phyloP scores from a whole-genome alignment of 1,140 invertebrate genomes.

The Drosophila obscura region DNA sequence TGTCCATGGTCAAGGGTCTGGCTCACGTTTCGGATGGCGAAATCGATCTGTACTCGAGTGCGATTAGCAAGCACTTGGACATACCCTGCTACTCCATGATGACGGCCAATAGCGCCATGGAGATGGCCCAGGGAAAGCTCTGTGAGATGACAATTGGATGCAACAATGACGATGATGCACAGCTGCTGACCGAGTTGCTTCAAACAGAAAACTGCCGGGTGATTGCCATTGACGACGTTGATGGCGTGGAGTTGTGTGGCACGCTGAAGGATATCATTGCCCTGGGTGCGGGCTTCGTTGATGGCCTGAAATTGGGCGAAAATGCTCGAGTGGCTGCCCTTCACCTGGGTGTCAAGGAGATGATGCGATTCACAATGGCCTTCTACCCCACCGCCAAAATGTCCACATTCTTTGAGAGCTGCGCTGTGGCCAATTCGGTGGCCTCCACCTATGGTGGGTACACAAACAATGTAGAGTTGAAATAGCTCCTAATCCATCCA shows the following conservation, averaged over 20 bases:
- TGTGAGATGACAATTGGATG: slow-evolving; percentile 99
- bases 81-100: slow-evolving; percentile 97
- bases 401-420: slow-evolving; percentile 98
- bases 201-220: slow-evolving; percentile 98
- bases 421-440: slow-evolving; percentile 99
- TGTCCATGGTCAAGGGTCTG: slow-evolving; percentile 98
- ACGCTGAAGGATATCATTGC: slow-evolving; percentile 99
- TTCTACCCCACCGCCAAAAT: slow-evolving; percentile 93
- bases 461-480: not conserved
- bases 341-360: slow-evolving; percentile 98
- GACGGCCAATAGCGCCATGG: slow-evolving; percentile 98
- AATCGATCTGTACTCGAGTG: slow-evolving; percentile 96
- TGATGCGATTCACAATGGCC: slow-evolving; percentile 95
- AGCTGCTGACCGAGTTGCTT: slow-evolving; percentile 92
- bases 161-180: slow-evolving; percentile 88
- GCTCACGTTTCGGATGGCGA: slow-evolving; percentile 93
- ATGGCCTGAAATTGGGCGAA: slow-evolving; percentile 96
- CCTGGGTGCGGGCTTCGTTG: slow-evolving; percentile 97
- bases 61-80: slow-evolving; percentile 87
- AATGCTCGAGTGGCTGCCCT: slow-evolving; percentile 99
- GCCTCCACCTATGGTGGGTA: slow-evolving; percentile 96
- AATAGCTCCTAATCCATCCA: not conserved
- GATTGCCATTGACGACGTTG: slow-evolving; percentile 95
- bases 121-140: slow-evolving; percentile 97
- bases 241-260: slow-evolving; percentile 98